Evolutionary conservation across 2,113 vertebrate genomes (phyloP), one percentile per base, ranked within the genome.

Genomic region (Bombycilla garrulus): DNA sequence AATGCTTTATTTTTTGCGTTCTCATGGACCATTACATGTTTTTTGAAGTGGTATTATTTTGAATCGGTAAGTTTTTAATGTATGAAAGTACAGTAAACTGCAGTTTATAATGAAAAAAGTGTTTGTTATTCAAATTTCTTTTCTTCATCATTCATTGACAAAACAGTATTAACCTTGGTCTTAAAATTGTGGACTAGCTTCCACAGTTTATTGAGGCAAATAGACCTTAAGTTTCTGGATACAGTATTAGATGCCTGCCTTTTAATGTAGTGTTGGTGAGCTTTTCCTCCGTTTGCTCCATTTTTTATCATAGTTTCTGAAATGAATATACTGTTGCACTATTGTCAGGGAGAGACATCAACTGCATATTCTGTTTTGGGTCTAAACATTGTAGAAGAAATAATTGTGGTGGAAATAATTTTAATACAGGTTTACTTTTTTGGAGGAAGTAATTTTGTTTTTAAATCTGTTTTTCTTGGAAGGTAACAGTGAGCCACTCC

Each of bases 1-100:
- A 95, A 97, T 97, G 81, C 38, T 96, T 96, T 95, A 92, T 78
- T 94, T 97, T 38, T 97, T 96, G 96, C 96, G 65, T 90, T 94
- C 51, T 93, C 64, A 93, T 21, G 74, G 82, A 29, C 36, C 91
- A 96, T 96, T 97, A 96, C 96, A 96, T 97, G 40, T 94, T 93
- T 97, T 96, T 96, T 88, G 88, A 97, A 80, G 65, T 38, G 80
- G 26, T 88, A 67, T 97, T 96, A 48, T 74, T 97, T 97, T 95
- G 73, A 97, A 93, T 96, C 74, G 95, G 69, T 96, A 93, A 84
- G 28, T 94, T 94, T 92, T 90, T 79, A 85, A 72, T 67, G 29
- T 84, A 79, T 56, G 14, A 73, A 94, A 61, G 25, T 74, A 64
- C 5, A 35, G 31, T 44, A 94, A 60, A n/a, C 35, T 93, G 33